phyloP scores from a whole-genome alignment of 2,888 invertebrate species.

The Eudemis profundana region DNA sequence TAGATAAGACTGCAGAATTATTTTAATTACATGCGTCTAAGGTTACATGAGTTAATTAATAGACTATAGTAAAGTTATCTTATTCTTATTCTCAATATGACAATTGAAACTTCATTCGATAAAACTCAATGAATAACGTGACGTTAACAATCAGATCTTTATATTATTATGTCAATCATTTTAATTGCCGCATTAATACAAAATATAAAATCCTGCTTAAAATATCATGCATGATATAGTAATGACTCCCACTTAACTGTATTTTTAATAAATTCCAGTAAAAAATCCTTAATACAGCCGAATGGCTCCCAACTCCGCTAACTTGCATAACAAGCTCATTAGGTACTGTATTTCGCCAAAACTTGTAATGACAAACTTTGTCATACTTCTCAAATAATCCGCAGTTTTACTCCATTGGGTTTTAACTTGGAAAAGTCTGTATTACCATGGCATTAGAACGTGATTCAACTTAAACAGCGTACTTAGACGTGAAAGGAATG shows the following conservation, averaged over 20 bases:
- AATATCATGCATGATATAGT: not conserved
- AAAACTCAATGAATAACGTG: no score
- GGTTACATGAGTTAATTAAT: no score
- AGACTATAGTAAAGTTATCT: no score
- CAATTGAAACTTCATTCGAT: no score
- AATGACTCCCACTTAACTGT: conserved; percentile 3
- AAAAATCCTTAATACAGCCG: conserved; percentile 34
- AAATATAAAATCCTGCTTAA: not conserved
- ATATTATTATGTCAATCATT: no score
- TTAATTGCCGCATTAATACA: no score
- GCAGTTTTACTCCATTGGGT: conserved; percentile 41
- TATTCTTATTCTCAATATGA: no score
- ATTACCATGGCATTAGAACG: conserved; percentile 36
- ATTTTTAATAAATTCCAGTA: conserved; percentile 8
- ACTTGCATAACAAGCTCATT: conserved; percentile 43
- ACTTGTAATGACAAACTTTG: conserved; percentile 43
- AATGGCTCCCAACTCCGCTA: conserved; percentile 22
- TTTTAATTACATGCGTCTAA: no score
- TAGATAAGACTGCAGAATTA: no score
- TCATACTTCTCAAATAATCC: conserved; percentile 31
- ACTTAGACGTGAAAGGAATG: conserved; percentile 30
- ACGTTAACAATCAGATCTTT: no score
- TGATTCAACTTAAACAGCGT: conserved; percentile 30
- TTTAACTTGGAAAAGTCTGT: conserved; percentile 38
- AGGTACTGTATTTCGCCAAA: conserved; percentile 39